Conservation (phyloP, 1,140 invertebrate species). For the Aethina tumida region DNA sequence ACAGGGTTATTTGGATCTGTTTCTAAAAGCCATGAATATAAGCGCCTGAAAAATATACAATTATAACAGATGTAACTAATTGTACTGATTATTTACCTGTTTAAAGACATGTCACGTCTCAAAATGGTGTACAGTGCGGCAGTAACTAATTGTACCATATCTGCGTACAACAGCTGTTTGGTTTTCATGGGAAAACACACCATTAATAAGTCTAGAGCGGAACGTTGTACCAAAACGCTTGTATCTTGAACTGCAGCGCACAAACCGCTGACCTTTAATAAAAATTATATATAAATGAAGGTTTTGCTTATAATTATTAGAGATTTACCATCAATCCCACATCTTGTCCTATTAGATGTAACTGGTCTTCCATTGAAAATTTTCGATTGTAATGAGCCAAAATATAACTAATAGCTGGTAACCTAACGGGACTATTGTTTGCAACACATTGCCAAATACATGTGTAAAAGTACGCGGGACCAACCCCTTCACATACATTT, state of each 20-base stretch:
- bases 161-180: slow-evolving; percentile 59
- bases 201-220: slow-evolving; percentile 75
- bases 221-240: slow-evolving; percentile 77
- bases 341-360: slow-evolving; percentile 78
- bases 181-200: slow-evolving; percentile 81
- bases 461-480: slow-evolving; percentile 71
- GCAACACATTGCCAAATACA: slow-evolving; percentile 83
- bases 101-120: slow-evolving; percentile 85
- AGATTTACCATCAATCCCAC: slow-evolving; percentile 67
- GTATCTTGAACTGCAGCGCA: slow-evolving; percentile 66
- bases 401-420: slow-evolving; percentile 76
- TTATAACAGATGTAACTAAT: slow-evolving; percentile 1
- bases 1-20: slow-evolving; percentile 55
- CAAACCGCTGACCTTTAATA: slow-evolving; percentile 37
- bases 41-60: slow-evolving; percentile 43
- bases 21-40: slow-evolving; percentile 78
- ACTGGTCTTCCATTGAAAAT: slow-evolving; percentile 72
- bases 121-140: slow-evolving; percentile 76
- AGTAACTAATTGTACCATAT: slow-evolving; percentile 69
- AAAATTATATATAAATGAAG: not conserved
- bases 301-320: not conserved
- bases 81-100: slow-evolving; percentile 44
- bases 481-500: slow-evolving; percentile 72
- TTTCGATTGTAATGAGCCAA: slow-evolving; percentile 77
- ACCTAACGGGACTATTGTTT: slow-evolving; percentile 70